These are phyloP conservation scores for Strongylocentrotus purpuratus DNA, from an alignment of 35 echinoderm and acorn worm species.

Conservation along the genomic window DNA sequence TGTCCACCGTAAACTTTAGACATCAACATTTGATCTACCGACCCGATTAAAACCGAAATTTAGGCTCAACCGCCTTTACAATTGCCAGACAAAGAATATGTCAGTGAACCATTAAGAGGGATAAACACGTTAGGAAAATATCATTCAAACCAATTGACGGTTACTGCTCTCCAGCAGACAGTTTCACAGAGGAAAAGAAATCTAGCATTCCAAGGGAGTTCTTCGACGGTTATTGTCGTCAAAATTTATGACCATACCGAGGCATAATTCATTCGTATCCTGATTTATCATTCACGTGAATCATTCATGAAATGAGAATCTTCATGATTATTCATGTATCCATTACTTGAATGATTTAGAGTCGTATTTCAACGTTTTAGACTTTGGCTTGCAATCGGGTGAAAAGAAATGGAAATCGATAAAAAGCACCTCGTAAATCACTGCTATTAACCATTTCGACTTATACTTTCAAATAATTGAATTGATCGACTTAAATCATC, in stretches of 20 bases:
- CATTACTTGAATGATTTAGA: not conserved
- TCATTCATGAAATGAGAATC: not conserved
- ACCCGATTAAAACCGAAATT: slow-evolving; percentile 25
- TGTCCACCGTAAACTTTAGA: not conserved
- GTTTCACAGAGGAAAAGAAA: not conserved
- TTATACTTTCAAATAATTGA: not conserved
- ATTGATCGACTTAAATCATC: not conserved
- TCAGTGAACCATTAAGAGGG: slow-evolving; percentile 19
- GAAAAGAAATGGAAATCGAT: slow-evolving; percentile 1
- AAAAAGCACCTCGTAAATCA: not conserved
- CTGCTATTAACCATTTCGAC: not conserved
- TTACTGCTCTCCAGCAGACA: not conserved
- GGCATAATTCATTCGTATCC: not conserved
- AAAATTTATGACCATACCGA: not conserved
- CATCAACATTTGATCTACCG: slow-evolving; percentile 32
- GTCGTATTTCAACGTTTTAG: not conserved
- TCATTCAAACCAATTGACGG: not conserved
- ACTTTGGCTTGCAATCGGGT: not conserved
- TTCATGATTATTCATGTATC: not conserved
- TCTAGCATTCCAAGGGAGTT: not conserved
- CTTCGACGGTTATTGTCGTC: not conserved
- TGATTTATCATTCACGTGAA: not conserved
- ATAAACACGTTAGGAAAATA: slow-evolving; percentile 19
- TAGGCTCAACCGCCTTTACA: slow-evolving; percentile 39
- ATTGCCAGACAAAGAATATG: slow-evolving; percentile 20